phyloP scores from a whole-genome alignment of 2,888 invertebrate species.

The Linnaemya tessellans region DNA sequence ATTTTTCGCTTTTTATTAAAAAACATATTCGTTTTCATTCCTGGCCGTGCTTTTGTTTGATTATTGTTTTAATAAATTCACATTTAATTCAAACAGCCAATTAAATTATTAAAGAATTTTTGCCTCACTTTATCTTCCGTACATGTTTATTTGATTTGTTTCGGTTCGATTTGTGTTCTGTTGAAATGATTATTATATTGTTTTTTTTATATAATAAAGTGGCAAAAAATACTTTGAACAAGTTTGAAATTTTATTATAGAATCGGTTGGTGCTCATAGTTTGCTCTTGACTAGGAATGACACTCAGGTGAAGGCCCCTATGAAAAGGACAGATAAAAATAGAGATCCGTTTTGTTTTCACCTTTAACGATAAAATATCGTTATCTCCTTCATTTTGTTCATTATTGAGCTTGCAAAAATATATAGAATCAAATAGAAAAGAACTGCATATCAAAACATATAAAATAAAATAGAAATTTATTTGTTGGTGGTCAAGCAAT shows the following conservation, averaged over 20 bases:
- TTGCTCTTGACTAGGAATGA: too few species aligned
- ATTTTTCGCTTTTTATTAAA: conserved; percentile 80
- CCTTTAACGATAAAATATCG: too few species aligned
- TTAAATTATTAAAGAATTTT: conserved; percentile 69
- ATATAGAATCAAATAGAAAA: too few species aligned
- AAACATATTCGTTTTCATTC: conserved; percentile 46
- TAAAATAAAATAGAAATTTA: too few species aligned
- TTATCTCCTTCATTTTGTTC: too few species aligned
- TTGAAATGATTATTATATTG: conserved; percentile 66
- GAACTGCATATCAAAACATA: too few species aligned
- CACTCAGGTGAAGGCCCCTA: too few species aligned
- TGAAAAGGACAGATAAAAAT: too few species aligned
- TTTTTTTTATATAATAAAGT: conserved; percentile 40
- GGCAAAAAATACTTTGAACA: conserved; percentile 17
- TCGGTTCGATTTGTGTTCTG: conserved; percentile 59
- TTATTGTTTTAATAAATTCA: conserved; percentile 69
- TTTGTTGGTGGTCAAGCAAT: too few species aligned
- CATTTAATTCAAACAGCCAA: conserved; percentile 71
- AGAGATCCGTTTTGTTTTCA: too few species aligned
- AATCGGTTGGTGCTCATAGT: too few species aligned
- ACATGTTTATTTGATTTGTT: conserved; percentile 53
- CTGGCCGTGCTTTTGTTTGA: conserved; percentile 37
- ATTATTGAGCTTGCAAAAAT: too few species aligned
- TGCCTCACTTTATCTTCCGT: conserved; percentile 33
- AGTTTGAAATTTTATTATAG: not conserved